These are phyloP conservation scores for Rhagium mordax DNA, from an alignment of 2,888 invertebrate genomes.

Conservation along the genomic window DNA sequence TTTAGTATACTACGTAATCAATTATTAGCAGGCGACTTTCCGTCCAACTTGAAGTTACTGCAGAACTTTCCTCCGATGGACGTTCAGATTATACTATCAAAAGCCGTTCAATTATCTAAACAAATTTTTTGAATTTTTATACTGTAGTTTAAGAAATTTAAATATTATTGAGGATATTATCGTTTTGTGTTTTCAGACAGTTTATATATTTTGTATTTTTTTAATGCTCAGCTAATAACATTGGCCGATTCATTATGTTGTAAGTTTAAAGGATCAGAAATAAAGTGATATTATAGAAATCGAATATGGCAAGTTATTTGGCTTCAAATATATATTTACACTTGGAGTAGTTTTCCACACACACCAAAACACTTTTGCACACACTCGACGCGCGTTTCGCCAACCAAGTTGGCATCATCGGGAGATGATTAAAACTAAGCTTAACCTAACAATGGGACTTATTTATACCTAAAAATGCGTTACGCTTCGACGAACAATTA, in stretches of 20 bases:
- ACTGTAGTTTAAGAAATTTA: background rate
- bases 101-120: slow-evolving; percentile 79
- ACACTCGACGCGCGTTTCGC: no score
- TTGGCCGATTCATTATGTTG: background rate
- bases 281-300: background rate
- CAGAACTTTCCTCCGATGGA: slow-evolving; percentile 95
- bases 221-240: slow-evolving; percentile 24
- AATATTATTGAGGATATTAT: slow-evolving; percentile 22
- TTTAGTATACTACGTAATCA: slow-evolving; percentile 86
- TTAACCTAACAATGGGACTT: no score
- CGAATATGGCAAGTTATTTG: no score
- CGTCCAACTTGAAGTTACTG: slow-evolving; percentile 92
- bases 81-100: slow-evolving; percentile 86
- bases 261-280: background rate
- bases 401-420: no score
- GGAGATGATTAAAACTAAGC: no score
- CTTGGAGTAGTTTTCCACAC: no score
- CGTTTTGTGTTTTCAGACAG: background rate
- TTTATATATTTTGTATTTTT: slow-evolving; percentile 25
- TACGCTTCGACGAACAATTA: no score
- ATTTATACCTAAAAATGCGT: no score
- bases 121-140: slow-evolving; percentile 33
- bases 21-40: slow-evolving; percentile 91
- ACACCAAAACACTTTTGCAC: no score
- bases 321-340: no score